Evolutionary conservation across 2,888 invertebrate species (phyloP).

Genomic region (Chromoteleia sp.): DNA sequence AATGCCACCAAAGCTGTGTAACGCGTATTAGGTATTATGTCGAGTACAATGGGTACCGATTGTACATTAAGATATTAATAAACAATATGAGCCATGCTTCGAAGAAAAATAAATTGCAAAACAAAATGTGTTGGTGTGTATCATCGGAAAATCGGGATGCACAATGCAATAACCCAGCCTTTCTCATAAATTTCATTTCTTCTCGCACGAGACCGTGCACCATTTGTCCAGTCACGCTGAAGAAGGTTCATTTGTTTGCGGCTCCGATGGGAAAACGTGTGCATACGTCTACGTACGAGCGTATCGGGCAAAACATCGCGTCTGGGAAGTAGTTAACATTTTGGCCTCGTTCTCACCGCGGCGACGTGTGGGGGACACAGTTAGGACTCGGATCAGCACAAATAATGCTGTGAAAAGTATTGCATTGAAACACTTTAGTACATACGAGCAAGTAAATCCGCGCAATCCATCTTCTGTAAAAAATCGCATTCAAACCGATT

Average conservation of each 20-base stretch:
- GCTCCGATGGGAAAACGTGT: slow-evolving; percentile 64
- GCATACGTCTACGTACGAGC: slow-evolving; percentile 51
- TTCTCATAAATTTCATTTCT: slow-evolving; percentile 55
- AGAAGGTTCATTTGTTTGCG: slow-evolving; percentile 67
- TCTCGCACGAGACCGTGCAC: slow-evolving; percentile 34
- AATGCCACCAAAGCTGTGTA: slow-evolving; percentile 2
- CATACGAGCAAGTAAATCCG: slow-evolving; percentile 24
- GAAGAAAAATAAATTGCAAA: slow-evolving; percentile 37
- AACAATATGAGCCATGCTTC: slow-evolving; percentile 26
- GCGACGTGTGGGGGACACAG: slow-evolving; percentile 65
- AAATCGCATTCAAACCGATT: too few relatives aligned
- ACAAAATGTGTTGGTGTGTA: slow-evolving; percentile 31
- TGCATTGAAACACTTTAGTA: slow-evolving; percentile 54
- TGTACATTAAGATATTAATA: slow-evolving; percentile 53
- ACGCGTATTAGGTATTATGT: slow-evolving; percentile 33
- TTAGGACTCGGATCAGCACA: slow-evolving; percentile 55
- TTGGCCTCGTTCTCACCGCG: slow-evolving; percentile 78
- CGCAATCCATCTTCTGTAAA: not conserved
- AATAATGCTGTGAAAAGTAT: slow-evolving; percentile 61
- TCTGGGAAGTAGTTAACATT: slow-evolving; percentile 81
- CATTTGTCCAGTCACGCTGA: slow-evolving; percentile 65
- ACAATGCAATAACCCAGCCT: slow-evolving; percentile 36
- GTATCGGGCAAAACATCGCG: slow-evolving; percentile 65
- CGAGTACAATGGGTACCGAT: slow-evolving; percentile 33
- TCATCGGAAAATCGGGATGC: slow-evolving; percentile 56